Evolutionary conservation across 1,140 invertebrate species (phyloP).

Genomic region (Lordiphosa stackelbergi): DNA sequence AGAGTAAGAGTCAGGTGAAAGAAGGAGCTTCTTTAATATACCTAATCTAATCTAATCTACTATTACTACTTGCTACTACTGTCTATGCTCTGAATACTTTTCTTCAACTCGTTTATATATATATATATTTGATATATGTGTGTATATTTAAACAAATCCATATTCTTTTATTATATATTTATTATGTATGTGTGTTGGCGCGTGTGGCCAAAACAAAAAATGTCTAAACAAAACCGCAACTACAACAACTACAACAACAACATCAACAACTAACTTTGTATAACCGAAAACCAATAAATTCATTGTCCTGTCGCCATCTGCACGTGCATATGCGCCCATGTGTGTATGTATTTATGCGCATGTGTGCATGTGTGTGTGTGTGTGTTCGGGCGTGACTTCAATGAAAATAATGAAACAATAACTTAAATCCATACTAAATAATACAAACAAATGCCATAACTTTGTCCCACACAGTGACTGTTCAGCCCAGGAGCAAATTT

Average conservation of each 20-base stretch:
- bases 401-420: conserved; percentile 42
- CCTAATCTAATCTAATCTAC: conserved; percentile 1
- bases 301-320: conserved; percentile 20
- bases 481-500: conserved; percentile 85
- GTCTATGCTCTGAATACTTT: conserved; percentile 20
- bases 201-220: conserved; percentile 45
- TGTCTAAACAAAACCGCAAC: conserved; percentile 18
- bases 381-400: conserved; percentile 28
- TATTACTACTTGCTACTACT: too few species aligned
- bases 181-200: conserved; percentile 50
- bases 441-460: conserved; percentile 72
- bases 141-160: conserved; percentile 33
- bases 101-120: conserved; percentile 27
- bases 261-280: conserved; percentile 40
- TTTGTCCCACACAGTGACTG: conserved; percentile 81
- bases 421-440: conserved; percentile 60
- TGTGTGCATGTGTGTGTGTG: conserved; percentile 20
- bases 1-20: conserved; percentile 38
- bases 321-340: background rate
- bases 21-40: conserved; percentile 13
- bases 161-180: conserved; percentile 53
- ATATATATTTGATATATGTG: conserved; percentile 38
- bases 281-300: conserved; percentile 29
- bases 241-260: conserved; percentile 32
- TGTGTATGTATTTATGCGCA: background rate